phyloP scores from a whole-genome alignment of 2,113 vertebrate species.

The Danionella cerebrum region DNA sequence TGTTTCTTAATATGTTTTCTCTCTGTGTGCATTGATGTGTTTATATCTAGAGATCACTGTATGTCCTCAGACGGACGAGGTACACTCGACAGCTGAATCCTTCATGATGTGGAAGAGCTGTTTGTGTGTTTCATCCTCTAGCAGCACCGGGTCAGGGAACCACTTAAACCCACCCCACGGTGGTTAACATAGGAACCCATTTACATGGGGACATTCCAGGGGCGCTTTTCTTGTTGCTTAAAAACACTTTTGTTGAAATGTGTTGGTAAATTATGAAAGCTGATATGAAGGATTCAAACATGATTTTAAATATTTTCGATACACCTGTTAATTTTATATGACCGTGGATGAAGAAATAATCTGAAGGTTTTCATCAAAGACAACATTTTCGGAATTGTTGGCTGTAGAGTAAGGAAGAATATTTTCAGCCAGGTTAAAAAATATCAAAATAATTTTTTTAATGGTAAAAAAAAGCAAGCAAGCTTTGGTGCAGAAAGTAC shows the following conservation, averaged over 20 bases:
- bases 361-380: no score
- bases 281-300: no score
- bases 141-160: slow-evolving; percentile 58
- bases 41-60: not conserved
- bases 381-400: no score
- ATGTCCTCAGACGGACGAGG: slow-evolving; percentile 23
- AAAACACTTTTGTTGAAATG: not conserved
- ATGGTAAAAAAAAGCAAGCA: no score
- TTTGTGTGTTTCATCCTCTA: slow-evolving; percentile 40
- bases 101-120: not conserved
- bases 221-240: not conserved
- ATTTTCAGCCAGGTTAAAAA: no score
- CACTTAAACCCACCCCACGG: slow-evolving; percentile 65
- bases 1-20: slow-evolving; percentile 29
- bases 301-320: no score
- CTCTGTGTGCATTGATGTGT: not conserved
- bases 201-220: not conserved
- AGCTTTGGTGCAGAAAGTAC: no score
- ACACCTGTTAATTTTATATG: no score
- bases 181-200: slow-evolving; percentile 24
- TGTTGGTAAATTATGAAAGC: not conserved
- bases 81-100: slow-evolving; percentile 41
- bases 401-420: no score
- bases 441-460: no score
- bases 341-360: no score